Percentiles rank a stretch among this genome's conserved stretches.
Conservation (phyloP, 2,888 invertebrate species). For the Mesorhabditis sp. region DNA sequence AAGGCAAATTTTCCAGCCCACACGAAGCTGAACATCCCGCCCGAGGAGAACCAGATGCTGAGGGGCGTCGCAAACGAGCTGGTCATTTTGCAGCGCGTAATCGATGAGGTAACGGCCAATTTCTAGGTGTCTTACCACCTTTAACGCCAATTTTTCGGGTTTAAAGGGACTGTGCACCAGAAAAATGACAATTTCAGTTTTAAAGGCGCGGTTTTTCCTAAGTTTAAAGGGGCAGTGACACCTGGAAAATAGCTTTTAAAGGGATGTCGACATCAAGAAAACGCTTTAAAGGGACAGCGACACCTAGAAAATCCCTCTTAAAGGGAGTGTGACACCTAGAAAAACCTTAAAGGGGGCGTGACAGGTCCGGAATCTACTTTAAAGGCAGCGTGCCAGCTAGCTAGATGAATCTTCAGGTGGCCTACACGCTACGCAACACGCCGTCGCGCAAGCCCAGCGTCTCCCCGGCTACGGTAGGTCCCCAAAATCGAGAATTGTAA, state of each 20-base stretch:
- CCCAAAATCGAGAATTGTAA: too few relatives aligned
- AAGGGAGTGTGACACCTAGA: too few relatives aligned
- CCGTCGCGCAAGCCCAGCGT: neutral
- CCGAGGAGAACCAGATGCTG: conserved; percentile 38
- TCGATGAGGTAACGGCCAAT: conserved; percentile 20
- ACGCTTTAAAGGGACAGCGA: too few relatives aligned
- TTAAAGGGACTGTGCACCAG: conserved; percentile 3
- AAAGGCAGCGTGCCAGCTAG: too few relatives aligned
- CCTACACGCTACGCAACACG: conserved; percentile 1
- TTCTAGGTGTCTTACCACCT: neutral
- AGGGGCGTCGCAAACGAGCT: conserved; percentile 32
- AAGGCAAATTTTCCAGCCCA: conserved; percentile 22
- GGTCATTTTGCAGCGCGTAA: conserved; percentile 20
- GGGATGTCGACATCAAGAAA: neutral
- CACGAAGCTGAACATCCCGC: conserved; percentile 36
- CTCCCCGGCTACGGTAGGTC: neutral
- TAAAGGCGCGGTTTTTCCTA: neutral
- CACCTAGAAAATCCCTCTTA: too few relatives aligned
- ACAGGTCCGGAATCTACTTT: too few relatives aligned
- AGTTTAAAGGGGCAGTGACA: neutral
- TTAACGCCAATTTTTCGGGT: neutral
- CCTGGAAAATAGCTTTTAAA: neutral
- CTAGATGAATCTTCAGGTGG: neutral
- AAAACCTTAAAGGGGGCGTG: too few relatives aligned
- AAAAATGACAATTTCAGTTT: too few relatives aligned